Evolutionary conservation across 2,888 invertebrate genomes (phyloP), one percentile per base, ranked within the genome.

Genomic region (Phengaris alcon): DNA sequence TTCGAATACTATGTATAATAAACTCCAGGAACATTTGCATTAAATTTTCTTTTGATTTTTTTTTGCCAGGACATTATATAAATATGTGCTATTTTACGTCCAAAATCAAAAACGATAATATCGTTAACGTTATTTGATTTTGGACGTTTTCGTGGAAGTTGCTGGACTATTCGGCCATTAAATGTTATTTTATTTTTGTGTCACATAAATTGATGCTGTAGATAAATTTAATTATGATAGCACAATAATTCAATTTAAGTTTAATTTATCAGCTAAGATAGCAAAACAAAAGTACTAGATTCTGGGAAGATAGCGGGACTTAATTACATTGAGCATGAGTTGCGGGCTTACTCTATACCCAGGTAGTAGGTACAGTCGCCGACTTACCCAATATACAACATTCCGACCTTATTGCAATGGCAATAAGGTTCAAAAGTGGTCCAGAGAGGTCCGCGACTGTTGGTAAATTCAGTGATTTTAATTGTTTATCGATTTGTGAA

Each of bases 291-390:
- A 69, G 69, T 48, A 69, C 69, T 48, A 48, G 69, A 48, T 46
- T 46, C 69, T 69, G 69, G 48, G 69, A 69, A 69, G 69, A 69
- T 69, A 48, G 48, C 69, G 69, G 69, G 46, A 69, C n/a, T 69
- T 69, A 69, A 69, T 69, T 69, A 69, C n/a, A 48, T 69, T 48
- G 69, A n/a, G 69, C 48, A 69, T 69, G 69, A 46, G 69, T 48
- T 68, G 22, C 22, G n/a, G 22, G 59, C 59, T 59, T 5, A 64
- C 10, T 22, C 22, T 22, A 22, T 64, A 64, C 59, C 10, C 59
- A 35, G 35, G 22, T 22, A 22, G 22, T 22, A 22, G 22, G 35
- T 35, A 35, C 35, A 35, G 35, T 35, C 9, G 35, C 35, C 35
- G 35, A 35, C 10, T 10, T 22, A 35, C 35, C 12, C 12, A 6